Base-by-base conservation (phyloP, 64 coral and sea anemone genomes). In the Porites australiensis region DNA sequence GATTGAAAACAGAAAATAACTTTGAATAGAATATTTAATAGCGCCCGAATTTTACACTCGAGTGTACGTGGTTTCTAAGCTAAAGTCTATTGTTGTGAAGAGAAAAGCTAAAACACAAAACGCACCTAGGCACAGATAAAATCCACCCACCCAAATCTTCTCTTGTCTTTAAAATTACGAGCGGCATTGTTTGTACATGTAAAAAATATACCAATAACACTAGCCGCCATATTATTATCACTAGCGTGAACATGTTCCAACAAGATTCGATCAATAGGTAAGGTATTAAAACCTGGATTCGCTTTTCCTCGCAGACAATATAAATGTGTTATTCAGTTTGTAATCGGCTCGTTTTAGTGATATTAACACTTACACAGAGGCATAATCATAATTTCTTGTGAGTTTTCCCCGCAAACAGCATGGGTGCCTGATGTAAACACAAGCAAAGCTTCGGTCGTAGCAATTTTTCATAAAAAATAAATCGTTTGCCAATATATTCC, bases 181-280 rank as follows among this genome's bases (percentile, higher is more conserved):
- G 54, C 58, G 91, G 83, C 20, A 97, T 91, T 97, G 91, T 97
- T 97, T 94, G 91, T 91, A 91, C 59, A 97, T 91, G 76, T 93
- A 88, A 97, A 88, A 97, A 93, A 88, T 63, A 65, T 13, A 82
- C 13, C 37, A 48, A 82, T 65, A 82, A 82, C 79, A 82, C 59
- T 44, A 65, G 11, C 59, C 27, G 79, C 79, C 79, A 82, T 82
- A 60, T 82, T 62, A 82, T 65, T 64, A 15, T 46, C 50, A 84
- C 81, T 84, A n/a, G 27, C 44, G 64, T 8, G 63, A 15, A 84
- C 63, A 84, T 65, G 53, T 84, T 47, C 50, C 44, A 82, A 27
- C 58, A 65, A 82, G 79, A 60, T 37, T 82, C 18, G 61, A 51
- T 20, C 2, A 55, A 78, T 51, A 51, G 13, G 18, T 20, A 23